These are phyloP conservation scores for Leucoma salicis DNA, from an alignment of 2,888 invertebrate genomes.

Conservation along the genomic window DNA sequence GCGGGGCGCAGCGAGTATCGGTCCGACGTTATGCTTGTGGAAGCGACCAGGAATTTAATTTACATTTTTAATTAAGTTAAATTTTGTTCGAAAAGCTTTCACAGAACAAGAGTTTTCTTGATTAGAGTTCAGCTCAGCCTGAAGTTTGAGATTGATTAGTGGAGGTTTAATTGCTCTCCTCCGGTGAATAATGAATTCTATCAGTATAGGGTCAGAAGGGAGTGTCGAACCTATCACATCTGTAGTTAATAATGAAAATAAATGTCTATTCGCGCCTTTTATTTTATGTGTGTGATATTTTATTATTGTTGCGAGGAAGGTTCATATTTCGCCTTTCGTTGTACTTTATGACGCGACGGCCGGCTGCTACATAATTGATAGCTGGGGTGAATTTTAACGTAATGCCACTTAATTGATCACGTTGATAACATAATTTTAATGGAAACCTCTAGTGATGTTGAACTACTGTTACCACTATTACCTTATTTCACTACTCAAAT, in stretches of 20 bases:
- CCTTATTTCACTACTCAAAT: neutral
- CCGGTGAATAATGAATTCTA: constrained; percentile 81
- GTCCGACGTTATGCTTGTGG: constrained; percentile 76
- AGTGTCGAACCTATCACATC: constrained; percentile 61
- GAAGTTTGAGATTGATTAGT: constrained; percentile 82
- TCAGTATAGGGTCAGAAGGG: constrained; percentile 65
- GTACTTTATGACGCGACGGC: constrained; percentile 40
- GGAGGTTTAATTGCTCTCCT: constrained; percentile 79
- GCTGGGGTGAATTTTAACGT: constrained; percentile 70
- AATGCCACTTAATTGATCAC: constrained; percentile 74
- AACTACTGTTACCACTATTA: constrained; percentile 18
- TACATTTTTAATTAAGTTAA: constrained; percentile 83
- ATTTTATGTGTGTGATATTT: neutral
- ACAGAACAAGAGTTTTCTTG: constrained; percentile 82
- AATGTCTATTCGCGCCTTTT: neutral
- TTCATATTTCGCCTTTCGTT: constrained; percentile 46
- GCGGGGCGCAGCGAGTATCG: constrained; percentile 15
- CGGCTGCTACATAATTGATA: constrained; percentile 62
- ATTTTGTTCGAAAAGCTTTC: constrained; percentile 82
- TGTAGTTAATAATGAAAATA: constrained; percentile 17
- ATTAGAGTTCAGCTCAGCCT: constrained; percentile 80
- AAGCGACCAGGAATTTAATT: constrained; percentile 82
- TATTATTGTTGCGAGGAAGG: constrained; percentile 1
- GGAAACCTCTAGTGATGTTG: constrained; percentile 48
- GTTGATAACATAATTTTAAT: constrained; percentile 66